Percentiles rank a stretch among this genome's conserved stretches.
Conservation (phyloP, 1,140 invertebrate species). For the Zeugodacus cucurbitae region DNA sequence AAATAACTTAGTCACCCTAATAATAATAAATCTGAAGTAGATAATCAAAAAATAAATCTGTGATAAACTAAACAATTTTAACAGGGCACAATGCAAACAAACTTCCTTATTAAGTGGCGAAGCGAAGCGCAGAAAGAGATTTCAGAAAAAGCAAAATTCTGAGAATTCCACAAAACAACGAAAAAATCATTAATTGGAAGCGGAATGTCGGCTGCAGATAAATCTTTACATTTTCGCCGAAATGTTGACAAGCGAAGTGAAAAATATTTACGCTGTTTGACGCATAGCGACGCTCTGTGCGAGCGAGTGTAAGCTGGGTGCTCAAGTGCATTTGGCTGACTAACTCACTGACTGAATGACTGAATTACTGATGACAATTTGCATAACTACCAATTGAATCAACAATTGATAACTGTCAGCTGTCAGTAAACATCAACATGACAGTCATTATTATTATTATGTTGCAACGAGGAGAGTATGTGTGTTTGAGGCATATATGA, state of each 20-base stretch:
- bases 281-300: neutral
- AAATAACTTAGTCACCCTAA: neutral
- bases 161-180: neutral
- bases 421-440: conserved; percentile 37
- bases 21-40: neutral
- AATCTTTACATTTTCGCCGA: neutral
- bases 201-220: neutral
- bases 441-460: conserved; percentile 21
- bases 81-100: neutral
- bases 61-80: neutral
- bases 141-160: neutral
- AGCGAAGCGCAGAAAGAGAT: neutral
- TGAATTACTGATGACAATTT: conserved; percentile 31
- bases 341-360: neutral
- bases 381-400: conserved; percentile 38
- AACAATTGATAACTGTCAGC: conserved; percentile 40
- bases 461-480: neutral
- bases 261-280: neutral
- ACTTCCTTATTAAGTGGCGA: conserved; percentile 2
- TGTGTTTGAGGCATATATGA: neutral
- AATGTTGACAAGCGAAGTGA: neutral
- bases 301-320: neutral
- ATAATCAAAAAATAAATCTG: neutral
- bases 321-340: neutral
- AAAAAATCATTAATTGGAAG: neutral